Evolutionary conservation across 2,888 invertebrate species (phyloP), one percentile per base, ranked within the genome.

Genomic region (Leptinotarsa juncta): DNA sequence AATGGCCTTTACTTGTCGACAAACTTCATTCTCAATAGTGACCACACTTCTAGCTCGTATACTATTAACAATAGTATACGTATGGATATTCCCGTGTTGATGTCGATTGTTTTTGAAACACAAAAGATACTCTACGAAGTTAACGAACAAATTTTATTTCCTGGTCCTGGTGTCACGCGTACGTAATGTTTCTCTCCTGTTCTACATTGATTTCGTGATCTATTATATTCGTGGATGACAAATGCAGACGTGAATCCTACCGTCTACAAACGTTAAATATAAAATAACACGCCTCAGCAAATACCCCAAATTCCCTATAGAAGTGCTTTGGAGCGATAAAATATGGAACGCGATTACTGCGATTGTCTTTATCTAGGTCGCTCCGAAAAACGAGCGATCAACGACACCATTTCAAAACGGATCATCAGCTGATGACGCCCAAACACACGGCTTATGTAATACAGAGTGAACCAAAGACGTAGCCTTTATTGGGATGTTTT

Each of bases 331-430:
- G 23, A 57, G 57, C 57, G 57, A 57, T 57, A 57, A 57, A 57
- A 57, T 23, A 57, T 57, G 20, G 57, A 57, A 57, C 23, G 57
- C 23, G 23, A 23, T 26, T 62, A 62, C 26, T 62, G 23, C 26
- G 62, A 62, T 62, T 62, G 18, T 32, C n/a, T 42, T 62, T 62
- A 62, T 62, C 62, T 62, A 62, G 62, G 62, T 62, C 62, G 62
- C 62, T 57, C 18, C 3, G 53, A 42, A 53, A 53, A 53, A 53
- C 53, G 12, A 23, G 23, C 57, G 23, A 57, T 57, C 16, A 57
- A 57, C 18, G 53, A 53, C 18, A 42, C 42, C 42, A 20, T 57
- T 57, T 57, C 57, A 57, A 57, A 57, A 57, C 57, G 23, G 51
- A 51, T 51, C 51, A 51, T 51, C 51, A 42, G 42, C 42, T 42